phyloP scores from a whole-genome alignment of 1,140 invertebrate genomes.

The Zaprionus capensis region DNA sequence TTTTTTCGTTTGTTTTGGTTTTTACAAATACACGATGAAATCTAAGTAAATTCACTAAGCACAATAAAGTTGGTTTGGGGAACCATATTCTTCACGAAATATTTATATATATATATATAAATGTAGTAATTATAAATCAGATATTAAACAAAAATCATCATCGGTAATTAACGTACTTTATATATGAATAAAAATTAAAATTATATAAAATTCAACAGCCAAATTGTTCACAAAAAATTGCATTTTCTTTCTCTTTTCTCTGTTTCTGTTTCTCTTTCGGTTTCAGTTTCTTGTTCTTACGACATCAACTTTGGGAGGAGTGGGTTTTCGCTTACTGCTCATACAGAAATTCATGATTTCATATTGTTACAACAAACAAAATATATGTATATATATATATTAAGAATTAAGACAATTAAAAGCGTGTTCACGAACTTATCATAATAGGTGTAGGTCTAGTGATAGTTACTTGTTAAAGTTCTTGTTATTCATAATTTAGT shows the following conservation, averaged over 20 bases:
- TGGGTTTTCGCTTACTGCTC: conserved; percentile 5
- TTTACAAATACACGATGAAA: conserved; percentile 33
- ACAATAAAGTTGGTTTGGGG: conserved; percentile 26
- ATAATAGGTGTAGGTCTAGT: conserved; percentile 19
- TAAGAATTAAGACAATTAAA: conserved; percentile 35
- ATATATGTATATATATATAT: neutral
- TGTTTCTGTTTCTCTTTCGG: conserved; percentile 1
- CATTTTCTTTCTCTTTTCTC: conserved; percentile 62
- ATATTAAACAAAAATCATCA: conserved; percentile 32
- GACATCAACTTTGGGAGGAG: conserved; percentile 56
- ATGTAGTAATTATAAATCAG: neutral
- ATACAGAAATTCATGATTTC: conserved; percentile 28
- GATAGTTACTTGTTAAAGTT: conserved; percentile 14
- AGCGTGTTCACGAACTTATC: conserved; percentile 40
- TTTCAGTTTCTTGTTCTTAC: conserved; percentile 19
- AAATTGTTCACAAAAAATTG: conserved; percentile 82
- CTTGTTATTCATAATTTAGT: conserved; percentile 3
- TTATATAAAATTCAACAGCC: conserved; percentile 73
- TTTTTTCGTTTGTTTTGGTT: neutral
- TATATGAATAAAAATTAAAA: conserved; percentile 59
- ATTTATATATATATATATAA: conserved; percentile 23
- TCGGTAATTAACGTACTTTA: conserved; percentile 44
- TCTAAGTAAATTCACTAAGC: conserved; percentile 57
- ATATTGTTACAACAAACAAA: conserved; percentile 8
- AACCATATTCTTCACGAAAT: conserved; percentile 37